Conservation (phyloP, 2,888 invertebrate species). For the Salpingus planirostris region DNA sequence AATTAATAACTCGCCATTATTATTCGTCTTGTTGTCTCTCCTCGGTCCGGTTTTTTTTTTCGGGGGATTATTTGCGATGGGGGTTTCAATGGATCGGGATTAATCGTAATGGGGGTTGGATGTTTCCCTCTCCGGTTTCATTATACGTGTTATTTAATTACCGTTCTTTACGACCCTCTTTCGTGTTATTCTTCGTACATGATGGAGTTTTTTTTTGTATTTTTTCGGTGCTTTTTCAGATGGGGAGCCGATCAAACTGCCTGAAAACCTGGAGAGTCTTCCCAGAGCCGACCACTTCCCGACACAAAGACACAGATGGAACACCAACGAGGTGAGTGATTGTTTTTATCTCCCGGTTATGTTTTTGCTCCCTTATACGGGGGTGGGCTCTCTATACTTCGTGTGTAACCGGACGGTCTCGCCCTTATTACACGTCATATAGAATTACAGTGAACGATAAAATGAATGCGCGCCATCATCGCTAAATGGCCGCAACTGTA, state of each 20-base stretch:
- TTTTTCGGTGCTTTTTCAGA: conserved; percentile 50
- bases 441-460: conserved; percentile 21
- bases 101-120: conserved; percentile 3
- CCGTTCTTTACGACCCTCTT: background rate
- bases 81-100: conserved; percentile 5
- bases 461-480: conserved; percentile 28
- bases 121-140: conserved; percentile 12
- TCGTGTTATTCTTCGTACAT: too few species aligned
- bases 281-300: conserved; percentile 92
- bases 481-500: conserved; percentile 29
- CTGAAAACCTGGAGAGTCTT: conserved; percentile 90
- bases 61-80: too few species aligned
- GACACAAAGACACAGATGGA: conserved; percentile 92
- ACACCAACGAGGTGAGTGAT: conserved; percentile 94
- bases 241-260: conserved; percentile 87
- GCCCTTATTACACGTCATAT: conserved; percentile 13
- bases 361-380: too few species aligned
- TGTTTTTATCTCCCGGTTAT: too few species aligned
- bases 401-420: too few species aligned
- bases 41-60: too few species aligned
- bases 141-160: conserved; percentile 16
- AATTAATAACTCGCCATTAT: too few species aligned
- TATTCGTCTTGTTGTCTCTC: too few species aligned
- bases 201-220: too few species aligned
- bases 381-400: too few species aligned